Base-by-base conservation (phyloP, 2,113 vertebrate species). In the Salminus brasiliensis region DNA sequence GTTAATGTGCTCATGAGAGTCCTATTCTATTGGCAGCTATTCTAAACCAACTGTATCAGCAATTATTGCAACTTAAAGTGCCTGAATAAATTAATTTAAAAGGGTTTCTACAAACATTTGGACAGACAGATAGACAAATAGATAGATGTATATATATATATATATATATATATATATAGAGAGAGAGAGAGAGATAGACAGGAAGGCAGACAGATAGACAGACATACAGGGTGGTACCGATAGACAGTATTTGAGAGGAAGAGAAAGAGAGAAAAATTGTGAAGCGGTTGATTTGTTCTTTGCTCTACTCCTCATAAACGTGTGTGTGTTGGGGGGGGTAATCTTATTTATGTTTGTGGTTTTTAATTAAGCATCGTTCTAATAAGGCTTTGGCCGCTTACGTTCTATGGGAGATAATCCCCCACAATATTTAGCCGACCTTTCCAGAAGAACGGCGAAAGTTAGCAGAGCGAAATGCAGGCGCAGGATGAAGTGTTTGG, bases 341-440 rank as follows among this genome's bases (percentile, higher is more conserved):
- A 3, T 34, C 18, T 66, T 1, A 66, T 18, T 65, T 32, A 18
- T 39, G 32, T 30, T 47, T 69, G 32, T 80, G 34, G 18, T 8
- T 73, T 59, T 73, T 82, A 78, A 78, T 78, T 78, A 82, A 73
- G 74, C 60, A 67, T 49, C n/a, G 67, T 43, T 69, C 30, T 78
- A 78, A 74, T 78, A 82, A 78, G 62, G 32, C 36, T 67, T 82
- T 74, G 65, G 47, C 81, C 68, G 27, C 70, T 73, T 70, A 60
- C 60, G 49, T 34, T n/a, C 74, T 15, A 11, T 12, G 9, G 23
- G 29, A 3, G 80, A 81, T 81, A 76, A 76, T 69, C 70, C 34
- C 60, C 49, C 5, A 60, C 43, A 82, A 67, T 72, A 77, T 77
- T 55, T 80, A 49, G 43, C 66, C 77, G 23, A 4, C 10, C 66